Conservation (phyloP, 2,797 vertebrate genomes). For the Megalops cyprinoides region DNA sequence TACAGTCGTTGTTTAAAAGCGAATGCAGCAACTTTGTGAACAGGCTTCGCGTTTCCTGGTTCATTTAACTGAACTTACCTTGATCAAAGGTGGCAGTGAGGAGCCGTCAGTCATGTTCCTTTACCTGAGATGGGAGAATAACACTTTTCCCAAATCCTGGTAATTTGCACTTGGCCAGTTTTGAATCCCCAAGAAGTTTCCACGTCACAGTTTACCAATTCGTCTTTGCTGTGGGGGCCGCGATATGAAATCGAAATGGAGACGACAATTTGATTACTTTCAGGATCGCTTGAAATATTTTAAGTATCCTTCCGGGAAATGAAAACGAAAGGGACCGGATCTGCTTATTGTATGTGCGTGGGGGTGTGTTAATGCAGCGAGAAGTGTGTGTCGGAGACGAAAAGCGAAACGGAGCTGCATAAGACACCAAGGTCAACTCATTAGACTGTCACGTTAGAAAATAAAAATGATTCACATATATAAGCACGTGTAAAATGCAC, state of each 20-base stretch:
- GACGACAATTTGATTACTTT: background rate
- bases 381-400: background rate
- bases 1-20: background rate
- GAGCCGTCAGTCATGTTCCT: slow-evolving; percentile 61
- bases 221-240: background rate
- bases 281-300: slow-evolving; percentile 37
- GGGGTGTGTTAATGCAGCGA: slow-evolving; percentile 27
- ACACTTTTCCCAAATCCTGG: slow-evolving; percentile 16
- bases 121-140: slow-evolving; percentile 29
- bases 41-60: slow-evolving; percentile 21
- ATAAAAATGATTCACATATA: background rate
- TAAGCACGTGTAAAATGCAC: background rate
- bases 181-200: background rate
- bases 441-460: background rate
- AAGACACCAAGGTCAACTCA: background rate
- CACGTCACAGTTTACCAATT: background rate
- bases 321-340: slow-evolving; percentile 84
- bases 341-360: slow-evolving; percentile 29
- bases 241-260: background rate
- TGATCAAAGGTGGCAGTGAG: slow-evolving; percentile 57
- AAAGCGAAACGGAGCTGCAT: slow-evolving; percentile 34
- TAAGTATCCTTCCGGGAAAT: slow-evolving; percentile 76
- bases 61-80: slow-evolving; percentile 60
- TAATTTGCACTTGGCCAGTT: background rate
- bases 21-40: background rate